phyloP scores from a whole-genome alignment of 2,888 invertebrate species.

The Dicyrtoma fusca region DNA sequence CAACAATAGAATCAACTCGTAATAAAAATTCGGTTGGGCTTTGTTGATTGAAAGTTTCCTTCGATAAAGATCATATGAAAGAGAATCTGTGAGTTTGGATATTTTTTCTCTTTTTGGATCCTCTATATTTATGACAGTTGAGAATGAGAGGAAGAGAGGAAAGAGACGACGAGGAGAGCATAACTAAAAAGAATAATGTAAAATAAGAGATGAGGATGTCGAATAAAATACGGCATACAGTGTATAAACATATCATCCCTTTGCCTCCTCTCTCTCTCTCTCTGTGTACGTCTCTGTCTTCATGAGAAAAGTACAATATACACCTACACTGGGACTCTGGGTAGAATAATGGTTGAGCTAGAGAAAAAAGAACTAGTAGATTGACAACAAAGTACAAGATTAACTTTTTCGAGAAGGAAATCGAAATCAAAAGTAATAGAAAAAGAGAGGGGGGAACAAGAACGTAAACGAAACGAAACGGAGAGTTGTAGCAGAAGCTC shows the following conservation, averaged over 20 bases:
- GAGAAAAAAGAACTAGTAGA: constrained; percentile 32
- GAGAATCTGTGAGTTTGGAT: constrained; percentile 23
- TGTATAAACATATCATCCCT: not conserved
- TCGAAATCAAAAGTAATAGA: constrained; percentile 39
- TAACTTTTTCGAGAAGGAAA: constrained; percentile 42
- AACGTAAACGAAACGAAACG: constrained; percentile 17
- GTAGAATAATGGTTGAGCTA: constrained; percentile 32
- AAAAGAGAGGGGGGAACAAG: constrained; percentile 27
- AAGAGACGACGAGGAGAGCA: not conserved
- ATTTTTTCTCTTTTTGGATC: constrained; percentile 5
- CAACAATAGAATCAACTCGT: not conserved
- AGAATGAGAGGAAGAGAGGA: not conserved
- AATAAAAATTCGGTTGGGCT: constrained; percentile 20
- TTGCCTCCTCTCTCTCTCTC: too few species aligned
- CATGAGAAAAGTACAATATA: constrained; percentile 21
- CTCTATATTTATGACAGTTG: constrained; percentile 13
- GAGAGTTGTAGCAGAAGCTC: constrained; percentile 3
- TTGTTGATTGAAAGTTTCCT: constrained; percentile 31
- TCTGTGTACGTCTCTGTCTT: constrained; percentile 7
- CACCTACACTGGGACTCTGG: constrained; percentile 27
- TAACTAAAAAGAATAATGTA: constrained; percentile 12
- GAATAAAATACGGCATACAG: not conserved
- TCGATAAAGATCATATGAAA: constrained; percentile 25
- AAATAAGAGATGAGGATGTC: constrained; percentile 1
- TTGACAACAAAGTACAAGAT: constrained; percentile 45